Conservation (phyloP, 2,888 invertebrate genomes). For the Euzophera pinguis region DNA sequence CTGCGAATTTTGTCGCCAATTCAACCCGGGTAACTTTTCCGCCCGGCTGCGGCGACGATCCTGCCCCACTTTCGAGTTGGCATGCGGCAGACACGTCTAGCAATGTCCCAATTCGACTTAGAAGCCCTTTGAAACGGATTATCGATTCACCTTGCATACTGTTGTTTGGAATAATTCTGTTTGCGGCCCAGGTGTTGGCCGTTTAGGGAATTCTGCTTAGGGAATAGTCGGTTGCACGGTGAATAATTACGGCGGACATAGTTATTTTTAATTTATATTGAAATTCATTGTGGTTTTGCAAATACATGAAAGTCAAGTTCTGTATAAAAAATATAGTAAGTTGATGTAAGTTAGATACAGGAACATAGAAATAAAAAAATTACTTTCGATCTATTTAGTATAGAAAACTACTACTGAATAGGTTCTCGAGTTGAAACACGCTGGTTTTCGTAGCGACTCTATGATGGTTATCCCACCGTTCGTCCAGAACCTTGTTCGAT, state of each 20-base stretch:
- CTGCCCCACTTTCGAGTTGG: constrained; percentile 8
- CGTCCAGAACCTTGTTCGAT: neutral
- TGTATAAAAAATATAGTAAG: too few relatives aligned
- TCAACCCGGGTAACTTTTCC: neutral
- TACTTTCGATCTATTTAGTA: too few relatives aligned
- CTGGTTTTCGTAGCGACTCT: too few relatives aligned
- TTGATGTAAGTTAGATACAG: too few relatives aligned
- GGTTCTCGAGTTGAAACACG: too few relatives aligned
- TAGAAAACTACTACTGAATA: too few relatives aligned
- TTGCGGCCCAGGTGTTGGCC: constrained; percentile 2
- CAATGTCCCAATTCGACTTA: constrained; percentile 11
- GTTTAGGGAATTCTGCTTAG: neutral
- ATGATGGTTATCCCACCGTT: neutral
- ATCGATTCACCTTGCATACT: constrained; percentile 10
- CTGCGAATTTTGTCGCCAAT: neutral
- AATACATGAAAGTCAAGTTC: too few relatives aligned
- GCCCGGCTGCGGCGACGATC: neutral
- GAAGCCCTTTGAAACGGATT: constrained; percentile 2
- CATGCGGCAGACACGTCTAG: constrained; percentile 11
- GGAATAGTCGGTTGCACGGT: neutral
- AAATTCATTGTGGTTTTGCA: neutral
- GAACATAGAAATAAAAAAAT: too few relatives aligned
- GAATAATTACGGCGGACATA: neutral
- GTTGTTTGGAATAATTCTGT: constrained; percentile 6
- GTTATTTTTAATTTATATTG: neutral